These are phyloP conservation scores for Heliconius sara DNA, from an alignment of 2,888 invertebrate species.

Conservation along the genomic window DNA sequence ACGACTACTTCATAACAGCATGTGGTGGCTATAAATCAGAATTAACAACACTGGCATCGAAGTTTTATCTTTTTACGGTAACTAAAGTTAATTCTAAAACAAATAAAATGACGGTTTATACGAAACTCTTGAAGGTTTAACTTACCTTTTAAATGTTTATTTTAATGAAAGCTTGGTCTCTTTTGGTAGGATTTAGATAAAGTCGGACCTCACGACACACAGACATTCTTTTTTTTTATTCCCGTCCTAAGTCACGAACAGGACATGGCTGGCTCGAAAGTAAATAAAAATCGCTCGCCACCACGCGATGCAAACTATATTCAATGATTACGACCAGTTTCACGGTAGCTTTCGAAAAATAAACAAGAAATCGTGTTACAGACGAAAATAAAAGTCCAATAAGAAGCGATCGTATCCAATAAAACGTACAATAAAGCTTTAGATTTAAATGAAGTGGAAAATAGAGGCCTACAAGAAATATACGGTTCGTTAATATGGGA, in stretches of 20 bases:
- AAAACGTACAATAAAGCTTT: conserved; percentile 49
- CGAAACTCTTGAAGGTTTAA: conserved; percentile 57
- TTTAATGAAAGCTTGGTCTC: conserved; percentile 44
- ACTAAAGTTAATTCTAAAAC: conserved; percentile 77
- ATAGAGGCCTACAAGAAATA: conserved; percentile 50
- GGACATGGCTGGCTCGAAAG: conserved; percentile 56
- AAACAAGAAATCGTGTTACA: conserved; percentile 60
- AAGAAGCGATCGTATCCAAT: conserved; percentile 55
- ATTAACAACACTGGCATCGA: conserved; percentile 69
- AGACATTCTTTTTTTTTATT: conserved; percentile 53
- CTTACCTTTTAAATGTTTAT: conserved; percentile 59
- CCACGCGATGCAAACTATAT: conserved; percentile 65
- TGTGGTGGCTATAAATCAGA: conserved; percentile 78
- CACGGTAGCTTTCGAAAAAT: conserved; percentile 63
- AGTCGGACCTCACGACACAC: conserved; percentile 56
- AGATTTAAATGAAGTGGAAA: conserved; percentile 55
- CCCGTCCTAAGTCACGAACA: conserved; percentile 63
- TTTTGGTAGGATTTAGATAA: conserved; percentile 69
- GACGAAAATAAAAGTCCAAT: conserved; percentile 65
- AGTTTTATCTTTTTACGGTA: conserved; percentile 71
- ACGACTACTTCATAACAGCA: conserved; percentile 72
- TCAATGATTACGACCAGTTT: conserved; percentile 63
- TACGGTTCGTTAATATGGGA: conserved; percentile 22
- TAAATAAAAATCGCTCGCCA: conserved; percentile 63
- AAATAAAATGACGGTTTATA: conserved; percentile 68